These are phyloP conservation scores for Bombyx mori DNA, from an alignment of 1,140 invertebrate genomes.

Conservation along the genomic window ASM3026992v2 NC_085122.1:9800501-9801000, in stretches of 20 bases:
- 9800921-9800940: constrained; percentile 86
- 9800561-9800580: no score
- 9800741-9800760: constrained; percentile 1
- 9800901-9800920: constrained; percentile 86
- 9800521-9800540: background rate
- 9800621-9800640: background rate
- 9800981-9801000: constrained; percentile 81
- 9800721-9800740: no score
- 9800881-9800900: constrained; percentile 71
- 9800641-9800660: background rate
- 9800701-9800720: no score
- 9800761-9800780: background rate
- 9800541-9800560: no score
- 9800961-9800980: constrained; percentile 85
- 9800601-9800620: no score
- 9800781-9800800: background rate
- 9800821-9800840: constrained; percentile 89
- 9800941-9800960: constrained; percentile 72
- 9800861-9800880: constrained; percentile 88
- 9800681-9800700: no score
- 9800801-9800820: constrained; percentile 93
- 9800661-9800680: no score
- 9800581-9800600: no score
- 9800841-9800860: constrained; percentile 96
- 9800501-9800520: background rate